Base-by-base conservation (phyloP, 2,113 vertebrate genomes). In the Dicaeum eximium region DNA sequence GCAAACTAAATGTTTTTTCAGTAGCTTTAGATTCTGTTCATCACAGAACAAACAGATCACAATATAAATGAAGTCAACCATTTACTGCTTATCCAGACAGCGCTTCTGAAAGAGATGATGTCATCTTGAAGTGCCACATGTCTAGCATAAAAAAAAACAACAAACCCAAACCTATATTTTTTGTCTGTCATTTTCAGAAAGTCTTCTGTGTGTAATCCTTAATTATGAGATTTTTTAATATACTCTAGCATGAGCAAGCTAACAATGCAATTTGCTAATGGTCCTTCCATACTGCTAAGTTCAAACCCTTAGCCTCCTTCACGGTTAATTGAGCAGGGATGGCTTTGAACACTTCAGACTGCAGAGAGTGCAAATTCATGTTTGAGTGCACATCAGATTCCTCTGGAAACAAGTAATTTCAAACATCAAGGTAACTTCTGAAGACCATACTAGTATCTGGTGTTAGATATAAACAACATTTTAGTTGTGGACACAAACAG, bases 371-470 rank as follows among this genome's bases (percentile, higher is more conserved):
- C 67, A 85, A 95, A 91, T 35, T 3, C 86, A 88, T 37, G 57
- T 94, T 56, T 62, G 75, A 96, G 67, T 60, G 38, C 60, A 88
- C 37, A 57, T 53, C 20, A 61, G 45, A 94, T 79, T 95, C 80
- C 87, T 79, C 45, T 73, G 64, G 86, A 87, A 96, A 95, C 73
- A 93, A 97, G 72, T 40, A 42, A 97, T 85, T 80, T 83, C 62
- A 96, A 91, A 89, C 56, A 95, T 40, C 58, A 69, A 69, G 88
- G 88, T 70, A 86, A 78, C 47, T 74, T 92, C 60, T 84, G 51
- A 96, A 74, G 28, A 65, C 83, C 60, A 1, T 85, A 62, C 75
- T 96, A 84, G 48, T 38, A 62, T 56, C 94, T 64, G 58, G 9
- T 74, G 38, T 94, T 81, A 84, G 42, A 79, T 48, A 93, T 15